phyloP scores from a whole-genome alignment of 2,113 vertebrate genomes.

The Poecilia latipinna region DNA sequence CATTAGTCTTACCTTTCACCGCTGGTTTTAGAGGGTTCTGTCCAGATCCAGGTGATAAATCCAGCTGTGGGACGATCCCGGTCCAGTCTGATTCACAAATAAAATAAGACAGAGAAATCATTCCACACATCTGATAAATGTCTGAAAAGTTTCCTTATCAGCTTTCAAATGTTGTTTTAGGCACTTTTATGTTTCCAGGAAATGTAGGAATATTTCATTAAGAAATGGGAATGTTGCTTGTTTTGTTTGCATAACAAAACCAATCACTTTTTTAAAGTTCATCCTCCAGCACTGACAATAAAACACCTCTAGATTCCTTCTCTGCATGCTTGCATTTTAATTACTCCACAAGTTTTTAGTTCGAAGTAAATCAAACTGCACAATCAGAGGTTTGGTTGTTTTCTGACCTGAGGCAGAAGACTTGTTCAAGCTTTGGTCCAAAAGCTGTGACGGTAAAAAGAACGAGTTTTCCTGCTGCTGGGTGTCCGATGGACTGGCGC shows the following conservation, averaged over 20 bases:
- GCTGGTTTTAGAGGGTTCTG: slow-evolving; percentile 66
- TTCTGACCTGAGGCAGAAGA: slow-evolving; percentile 83
- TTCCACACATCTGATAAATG: background rate
- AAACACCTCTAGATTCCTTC: background rate
- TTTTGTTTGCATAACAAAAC: too few relatives aligned
- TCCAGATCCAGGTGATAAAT: slow-evolving; percentile 75
- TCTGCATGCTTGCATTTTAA: background rate
- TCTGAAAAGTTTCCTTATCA: too few relatives aligned
- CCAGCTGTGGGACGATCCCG: slow-evolving; percentile 61
- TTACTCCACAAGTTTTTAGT: background rate
- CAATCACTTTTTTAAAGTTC: too few relatives aligned
- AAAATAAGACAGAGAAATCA: background rate
- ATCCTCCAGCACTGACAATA: background rate
- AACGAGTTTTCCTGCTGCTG: slow-evolving; percentile 76
- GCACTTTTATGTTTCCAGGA: too few relatives aligned
- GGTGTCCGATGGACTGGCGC: slow-evolving; percentile 58
- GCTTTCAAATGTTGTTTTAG: too few relatives aligned
- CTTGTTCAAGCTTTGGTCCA: slow-evolving; percentile 90
- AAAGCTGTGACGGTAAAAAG: slow-evolving; percentile 92
- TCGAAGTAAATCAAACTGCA: background rate
- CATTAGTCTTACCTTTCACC: slow-evolving; percentile 75
- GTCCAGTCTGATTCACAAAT: slow-evolving; percentile 82
- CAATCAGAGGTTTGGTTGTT: background rate
- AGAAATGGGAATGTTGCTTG: too few relatives aligned
- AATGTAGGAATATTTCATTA: too few relatives aligned